Evolutionary conservation across 2,888 invertebrate genomes (phyloP).

Genomic region (Andricus curvator): DNA sequence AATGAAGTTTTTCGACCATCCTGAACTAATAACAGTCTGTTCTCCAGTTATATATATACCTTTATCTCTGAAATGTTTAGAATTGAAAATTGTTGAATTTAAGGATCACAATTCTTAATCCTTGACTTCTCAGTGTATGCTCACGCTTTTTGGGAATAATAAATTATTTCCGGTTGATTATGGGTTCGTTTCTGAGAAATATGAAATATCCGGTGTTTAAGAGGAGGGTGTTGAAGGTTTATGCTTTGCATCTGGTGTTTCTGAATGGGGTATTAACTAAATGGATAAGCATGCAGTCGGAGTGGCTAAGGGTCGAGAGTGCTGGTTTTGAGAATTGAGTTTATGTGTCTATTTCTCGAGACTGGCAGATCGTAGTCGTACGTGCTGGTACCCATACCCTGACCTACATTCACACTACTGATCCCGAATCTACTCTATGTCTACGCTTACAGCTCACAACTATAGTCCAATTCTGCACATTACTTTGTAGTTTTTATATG

Average conservation of each 20-base stretch:
- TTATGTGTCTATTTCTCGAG: constrained; percentile 29
- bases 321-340: constrained; percentile 25
- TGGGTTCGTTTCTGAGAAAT: neutral
- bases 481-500: constrained; percentile 13
- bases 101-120: neutral
- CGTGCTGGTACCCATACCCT: constrained; percentile 68
- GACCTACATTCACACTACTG: constrained; percentile 69
- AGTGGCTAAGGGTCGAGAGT: neutral
- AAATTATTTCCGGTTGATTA: neutral
- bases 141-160: neutral
- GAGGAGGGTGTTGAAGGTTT: constrained; percentile 7
- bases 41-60: neutral
- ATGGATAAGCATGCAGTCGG: neutral
- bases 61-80: no score
- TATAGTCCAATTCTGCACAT: constrained; percentile 59
- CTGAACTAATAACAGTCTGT: neutral
- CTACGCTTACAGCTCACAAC: constrained; percentile 55
- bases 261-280: neutral
- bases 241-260: neutral
- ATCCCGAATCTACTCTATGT: constrained; percentile 49
- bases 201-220: neutral
- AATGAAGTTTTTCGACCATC: no score
- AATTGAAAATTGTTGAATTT: neutral
- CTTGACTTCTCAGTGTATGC: no score
- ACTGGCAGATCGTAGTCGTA: constrained; percentile 37